These are phyloP conservation scores for Hoplodrina ambigua DNA, from an alignment of 2,888 invertebrate species.

Conservation along the genomic window DNA sequence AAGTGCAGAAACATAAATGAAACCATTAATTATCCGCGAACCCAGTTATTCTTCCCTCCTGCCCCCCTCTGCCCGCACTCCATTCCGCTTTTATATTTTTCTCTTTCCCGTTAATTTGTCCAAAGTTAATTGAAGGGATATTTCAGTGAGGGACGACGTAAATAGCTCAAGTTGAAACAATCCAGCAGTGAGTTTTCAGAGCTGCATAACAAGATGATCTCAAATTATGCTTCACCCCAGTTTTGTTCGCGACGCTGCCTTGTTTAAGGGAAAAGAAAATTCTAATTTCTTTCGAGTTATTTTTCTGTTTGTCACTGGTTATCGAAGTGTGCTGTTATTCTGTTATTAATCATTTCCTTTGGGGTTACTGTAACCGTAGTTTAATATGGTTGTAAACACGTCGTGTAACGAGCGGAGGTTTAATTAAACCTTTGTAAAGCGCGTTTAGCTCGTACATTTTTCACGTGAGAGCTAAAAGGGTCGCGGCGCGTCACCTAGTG, in stretches of 20 bases:
- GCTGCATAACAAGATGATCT: conserved; percentile 75
- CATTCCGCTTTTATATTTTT: conserved; percentile 80
- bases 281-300: conserved; percentile 59
- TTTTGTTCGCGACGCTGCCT: conserved; percentile 63
- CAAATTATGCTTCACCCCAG: conserved; percentile 69
- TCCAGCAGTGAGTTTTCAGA: conserved; percentile 70
- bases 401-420: conserved; percentile 57
- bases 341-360: conserved; percentile 49
- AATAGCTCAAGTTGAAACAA: conserved; percentile 77
- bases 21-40: conserved; percentile 90
- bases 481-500: conserved; percentile 81
- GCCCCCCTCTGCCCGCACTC: conserved; percentile 69
- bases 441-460: conserved; percentile 73
- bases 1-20: conserved; percentile 90
- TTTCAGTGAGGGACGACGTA: conserved; percentile 76
- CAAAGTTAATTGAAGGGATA: conserved; percentile 86
- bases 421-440: conserved; percentile 70
- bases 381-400: conserved; percentile 59
- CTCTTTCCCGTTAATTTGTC: conserved; percentile 83
- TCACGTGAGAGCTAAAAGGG: conserved; percentile 79
- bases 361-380: conserved; percentile 37
- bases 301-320: conserved; percentile 45
- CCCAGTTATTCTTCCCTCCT: conserved; percentile 85
- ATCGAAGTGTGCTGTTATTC: conserved; percentile 45
- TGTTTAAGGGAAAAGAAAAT: conserved; percentile 59